A percentile compares a stretch with the other conserved stretches of the same genome.
Evolutionary conservation across 2,888 invertebrate species (phyloP).

Genomic region (Alcis repandata): DNA sequence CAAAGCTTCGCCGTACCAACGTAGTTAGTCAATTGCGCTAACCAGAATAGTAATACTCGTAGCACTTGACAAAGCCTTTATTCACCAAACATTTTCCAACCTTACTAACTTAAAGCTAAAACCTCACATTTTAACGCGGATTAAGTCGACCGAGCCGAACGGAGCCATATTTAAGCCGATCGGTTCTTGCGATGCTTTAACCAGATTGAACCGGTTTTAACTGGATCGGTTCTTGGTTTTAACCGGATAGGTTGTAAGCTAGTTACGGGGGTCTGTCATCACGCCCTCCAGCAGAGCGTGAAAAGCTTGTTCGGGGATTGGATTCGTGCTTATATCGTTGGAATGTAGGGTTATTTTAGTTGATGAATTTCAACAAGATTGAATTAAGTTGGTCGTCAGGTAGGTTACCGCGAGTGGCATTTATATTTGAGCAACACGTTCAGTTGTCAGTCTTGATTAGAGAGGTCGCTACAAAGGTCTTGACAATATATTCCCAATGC

Average conservation of each 20-base stretch:
- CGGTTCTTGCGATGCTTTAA: conserved; percentile 12
- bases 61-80: neutral
- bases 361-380: too few species aligned
- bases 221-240: conserved; percentile 2
- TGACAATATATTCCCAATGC: too few species aligned
- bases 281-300: conserved; percentile 32
- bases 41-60: neutral
- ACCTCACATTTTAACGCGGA: conserved; percentile 14
- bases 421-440: too few species aligned
- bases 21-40: neutral
- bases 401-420: too few species aligned
- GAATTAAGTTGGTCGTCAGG: too few species aligned
- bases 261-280: conserved; percentile 26
- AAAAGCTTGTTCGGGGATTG: conserved; percentile 16
- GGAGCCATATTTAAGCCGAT: conserved; percentile 17
- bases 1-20: neutral
- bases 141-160: neutral
- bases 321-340: neutral
- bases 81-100: neutral
- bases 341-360: neutral
- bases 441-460: too few species aligned
- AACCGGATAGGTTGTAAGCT: conserved; percentile 17
- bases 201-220: conserved; percentile 18
- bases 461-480: too few species aligned
- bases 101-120: conserved; percentile 4